Evolutionary conservation across 1,140 invertebrate genomes (phyloP), one percentile per base, ranked within the genome.

Genomic region (Apis dorsata): DNA sequence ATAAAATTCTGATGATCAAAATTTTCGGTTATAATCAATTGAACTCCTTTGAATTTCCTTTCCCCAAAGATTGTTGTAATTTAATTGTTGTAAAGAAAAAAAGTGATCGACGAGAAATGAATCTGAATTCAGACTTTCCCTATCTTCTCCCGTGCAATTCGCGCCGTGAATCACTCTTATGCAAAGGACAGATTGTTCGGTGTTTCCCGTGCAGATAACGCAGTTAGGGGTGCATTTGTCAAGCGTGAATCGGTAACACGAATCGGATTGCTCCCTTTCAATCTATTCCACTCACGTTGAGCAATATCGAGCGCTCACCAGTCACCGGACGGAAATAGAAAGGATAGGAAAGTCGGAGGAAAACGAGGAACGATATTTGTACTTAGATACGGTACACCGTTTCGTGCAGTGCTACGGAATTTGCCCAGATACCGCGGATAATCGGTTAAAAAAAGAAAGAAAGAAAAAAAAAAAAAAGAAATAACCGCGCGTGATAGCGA

Each of bases 241-340:
- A 77, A 66, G 62, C 15, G 59, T 44, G 34, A 49, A 59, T n/a
- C 24, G 62, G 60, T 34, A 76, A 49, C 60, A 13, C 62, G 63
- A 66, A 68, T 78, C 75, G 75, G 49, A 15, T 5, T 21, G 51
- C 21, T 68, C 63, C 34, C 49, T 68, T 78, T 68, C 63, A 68
- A 34, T 78, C 75, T 68, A 78, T 78, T 78, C 75, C 62, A 21
- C 63, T 78, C 75, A 68, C 62, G 75, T 66, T 53, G 63, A 55
- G 63, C 51, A 68, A 78, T 78, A 78, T 78, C 51, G 51, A 78
- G 63, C 75, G 19, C 28, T 51, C 75, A 19, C 28, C 19, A 78
- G 63, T 78, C 75, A 68, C 51, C 49, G 34, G 53, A 51, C 75
- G 63, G 63, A 78, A 78, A 78, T 78, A 78, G 75, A 44, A 78